Conservation (phyloP, 1,140 invertebrate species). For the Formica selysi region DNA sequence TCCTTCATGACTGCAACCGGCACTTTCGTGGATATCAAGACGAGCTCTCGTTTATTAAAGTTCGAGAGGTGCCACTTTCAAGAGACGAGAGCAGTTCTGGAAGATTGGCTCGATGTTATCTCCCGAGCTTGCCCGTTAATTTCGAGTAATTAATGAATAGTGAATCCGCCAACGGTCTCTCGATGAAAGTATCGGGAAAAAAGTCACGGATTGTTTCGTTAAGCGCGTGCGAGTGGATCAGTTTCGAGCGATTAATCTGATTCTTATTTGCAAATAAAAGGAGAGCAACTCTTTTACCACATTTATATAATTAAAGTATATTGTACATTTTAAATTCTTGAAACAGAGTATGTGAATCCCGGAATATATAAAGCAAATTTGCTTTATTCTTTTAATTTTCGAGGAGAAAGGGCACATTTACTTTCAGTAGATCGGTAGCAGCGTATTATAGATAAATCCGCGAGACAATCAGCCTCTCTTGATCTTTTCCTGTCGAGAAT, state of each 20-base stretch:
- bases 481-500: conserved; percentile 14
- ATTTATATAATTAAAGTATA: conserved; percentile 13
- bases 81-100: conserved; percentile 37
- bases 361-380: background rate
- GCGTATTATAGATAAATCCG: conserved; percentile 44
- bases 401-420: conserved; percentile 25
- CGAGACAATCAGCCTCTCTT: conserved; percentile 44
- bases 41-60: conserved; percentile 46
- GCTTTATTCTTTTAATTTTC: background rate
- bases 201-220: conserved; percentile 48
- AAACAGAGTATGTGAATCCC: background rate
- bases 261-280: conserved; percentile 14
- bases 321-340: background rate
- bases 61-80: conserved; percentile 61
- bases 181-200: conserved; percentile 35
- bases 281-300: background rate
- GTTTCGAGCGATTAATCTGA: conserved; percentile 64
- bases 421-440: conserved; percentile 22
- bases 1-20: conserved; percentile 28
- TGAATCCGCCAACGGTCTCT: conserved; percentile 8
- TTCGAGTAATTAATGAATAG: conserved; percentile 52
- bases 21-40: conserved; percentile 16
- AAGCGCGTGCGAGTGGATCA: conserved; percentile 15
- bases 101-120: conserved; percentile 41
- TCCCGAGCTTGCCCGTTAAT: conserved; percentile 48